Percentiles rank a stretch among this genome's conserved stretches.
These are phyloP conservation scores for Probaryconus sp. DNA, from an alignment of 1,140 invertebrate genomes.

Conservation along the genomic window DNA sequence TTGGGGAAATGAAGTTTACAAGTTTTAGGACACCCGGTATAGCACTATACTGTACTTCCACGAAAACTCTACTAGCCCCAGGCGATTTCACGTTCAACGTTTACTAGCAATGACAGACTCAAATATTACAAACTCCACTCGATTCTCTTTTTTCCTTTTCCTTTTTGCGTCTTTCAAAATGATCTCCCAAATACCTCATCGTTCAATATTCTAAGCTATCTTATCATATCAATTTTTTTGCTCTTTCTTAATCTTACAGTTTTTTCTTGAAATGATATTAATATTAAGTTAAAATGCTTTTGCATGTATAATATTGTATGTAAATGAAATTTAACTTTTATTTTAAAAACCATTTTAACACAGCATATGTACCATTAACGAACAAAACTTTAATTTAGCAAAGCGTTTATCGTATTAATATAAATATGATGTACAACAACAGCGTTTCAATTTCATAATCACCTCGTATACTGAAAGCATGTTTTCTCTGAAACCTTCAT, in stretches of 20 bases:
- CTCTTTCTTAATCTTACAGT: conserved; percentile 5
- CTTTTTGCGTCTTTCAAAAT: conserved; percentile 26
- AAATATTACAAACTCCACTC: conserved; percentile 41
- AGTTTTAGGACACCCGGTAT: conserved; percentile 3
- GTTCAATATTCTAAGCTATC: conserved; percentile 15
- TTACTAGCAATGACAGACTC: conserved; percentile 38
- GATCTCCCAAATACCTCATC: conserved; percentile 24
- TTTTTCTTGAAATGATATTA: no score
- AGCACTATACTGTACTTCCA: conserved; percentile 11
- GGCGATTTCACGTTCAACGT: conserved; percentile 32
- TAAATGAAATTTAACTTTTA: no score
- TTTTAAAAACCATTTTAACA: no score
- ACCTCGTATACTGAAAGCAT: no score
- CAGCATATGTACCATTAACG: no score
- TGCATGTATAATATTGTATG: no score
- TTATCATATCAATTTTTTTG: conserved; percentile 10
- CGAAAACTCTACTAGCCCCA: conserved; percentile 18
- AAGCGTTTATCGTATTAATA: no score
- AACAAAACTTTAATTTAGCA: no score
- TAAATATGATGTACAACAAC: no score
- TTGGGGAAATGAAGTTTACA: background rate
- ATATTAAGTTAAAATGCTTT: no score
- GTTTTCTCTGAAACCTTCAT: no score
- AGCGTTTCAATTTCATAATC: no score
- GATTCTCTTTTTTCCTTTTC: conserved; percentile 27